Percentiles rank a stretch among this genome's conserved stretches.
Conservation (phyloP, 2,888 invertebrate species). For the Pollenia angustigena region DNA sequence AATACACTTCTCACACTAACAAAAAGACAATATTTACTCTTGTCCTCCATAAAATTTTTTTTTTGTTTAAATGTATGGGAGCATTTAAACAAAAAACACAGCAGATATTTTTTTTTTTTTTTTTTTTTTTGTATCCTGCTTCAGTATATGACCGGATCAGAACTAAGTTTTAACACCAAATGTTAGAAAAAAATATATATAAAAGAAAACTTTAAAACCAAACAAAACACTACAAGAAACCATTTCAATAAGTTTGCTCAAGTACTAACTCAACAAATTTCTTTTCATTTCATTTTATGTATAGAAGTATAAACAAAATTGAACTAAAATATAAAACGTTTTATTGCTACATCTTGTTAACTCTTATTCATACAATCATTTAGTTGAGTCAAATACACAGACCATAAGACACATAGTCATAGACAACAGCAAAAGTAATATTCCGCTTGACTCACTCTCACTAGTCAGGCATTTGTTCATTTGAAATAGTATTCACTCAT, state of each 20-base stretch:
- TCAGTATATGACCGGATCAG: neutral
- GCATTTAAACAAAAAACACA: neutral
- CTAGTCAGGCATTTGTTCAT: constrained; percentile 11
- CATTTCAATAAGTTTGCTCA: neutral
- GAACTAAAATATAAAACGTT: neutral
- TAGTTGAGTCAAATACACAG: neutral
- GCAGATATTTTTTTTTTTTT: neutral
- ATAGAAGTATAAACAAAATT: neutral
- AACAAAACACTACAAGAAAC: constrained; percentile 3
- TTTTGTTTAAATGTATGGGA: too few species aligned
- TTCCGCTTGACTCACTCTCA: neutral
- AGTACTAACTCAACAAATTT: neutral
- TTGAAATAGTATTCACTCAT: constrained; percentile 2
- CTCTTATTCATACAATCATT: constrained; percentile 15
- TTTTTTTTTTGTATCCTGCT: neutral
- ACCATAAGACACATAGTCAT: neutral
- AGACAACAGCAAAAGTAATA: neutral
- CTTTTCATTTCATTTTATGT: neutral
- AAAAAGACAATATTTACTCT: constrained; percentile 4
- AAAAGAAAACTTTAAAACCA: neutral
- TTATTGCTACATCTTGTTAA: constrained; percentile 24
- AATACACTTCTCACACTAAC: neutral
- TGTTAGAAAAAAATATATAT: too few species aligned
- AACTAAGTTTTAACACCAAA: neutral
- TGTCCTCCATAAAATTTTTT: neutral